Base-by-base conservation (phyloP, 92 coral and sea anemone species). In the Parazoanthus darwini region DNA sequence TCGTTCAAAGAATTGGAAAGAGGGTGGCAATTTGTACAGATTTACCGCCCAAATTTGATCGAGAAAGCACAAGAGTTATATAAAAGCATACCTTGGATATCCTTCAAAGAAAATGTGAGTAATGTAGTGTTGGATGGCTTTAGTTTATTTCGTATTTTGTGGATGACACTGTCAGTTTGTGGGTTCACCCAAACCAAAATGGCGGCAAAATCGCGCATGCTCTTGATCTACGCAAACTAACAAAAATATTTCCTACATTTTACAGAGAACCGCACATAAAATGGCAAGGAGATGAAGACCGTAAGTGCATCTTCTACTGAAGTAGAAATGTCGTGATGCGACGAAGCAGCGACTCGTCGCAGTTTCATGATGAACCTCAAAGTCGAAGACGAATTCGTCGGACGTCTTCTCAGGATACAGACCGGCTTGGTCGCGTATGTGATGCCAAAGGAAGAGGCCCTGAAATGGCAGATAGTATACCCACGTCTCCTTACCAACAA, bases 141-240 rank as follows among this genome's bases (percentile, higher is more conserved):
- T 63, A 81, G 90, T 91, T 84, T 86, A 79, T 59, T 80, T 84
- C 75, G 11, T 83, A 88, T 95, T 87, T 93, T 89, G 68, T 85
- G 85, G 95, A 92, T 95, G 85, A 78, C 86, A 73, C 82, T 80
- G 87, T 43, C 85, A 89, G 90, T 20, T 83, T 80, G 89, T 86
- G 43, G 82, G 74, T 72, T 89, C 66, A 70, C 18, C 63, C 51
- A 89, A 92, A 92, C 90, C 99, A 97, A 95, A 91, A 97, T 97
- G 99, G 99, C 99, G 99, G 98, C 96, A 93, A 92, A 83, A 90
- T 90, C 96, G 98, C 98, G 96, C 99, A 97, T 97, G 94, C 94
- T 91, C 98, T 92, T 59, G 89, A 80, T 89, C 86, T 74, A 51
- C 70, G 74, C 78, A 89, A 95, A 93, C 86, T 88, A 89, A 89